Evolutionary conservation across 1,140 invertebrate genomes (phyloP), one percentile per base, ranked within the genome.

Genomic region (Drosophila carrolli): DNA sequence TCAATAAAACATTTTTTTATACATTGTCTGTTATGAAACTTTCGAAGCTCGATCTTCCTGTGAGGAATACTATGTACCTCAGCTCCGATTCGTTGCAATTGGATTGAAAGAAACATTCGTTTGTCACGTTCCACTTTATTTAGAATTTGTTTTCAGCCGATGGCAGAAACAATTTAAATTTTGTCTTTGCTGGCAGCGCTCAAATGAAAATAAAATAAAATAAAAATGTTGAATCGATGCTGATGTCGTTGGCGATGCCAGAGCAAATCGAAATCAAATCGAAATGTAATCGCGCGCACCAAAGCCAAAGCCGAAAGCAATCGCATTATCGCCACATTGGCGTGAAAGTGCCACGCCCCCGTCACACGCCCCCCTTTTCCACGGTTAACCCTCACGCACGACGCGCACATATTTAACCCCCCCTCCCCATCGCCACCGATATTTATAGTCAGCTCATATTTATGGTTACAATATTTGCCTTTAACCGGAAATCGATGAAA

Each of bases 401-500:
- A 32, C 57, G 57, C 50, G 41, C 65, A 41, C 57, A 48, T 60
- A 73, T 60, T 43, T 43, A 56, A 55, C 43, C 19, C 54, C 38
- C 19, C 40, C 47, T 37, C 14, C 37, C n/a, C 29, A 32, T 32
- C 29, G 29, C 29, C 29, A 6, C 27, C 65, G 67, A 88, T 82
- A 83, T 86, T 86, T 89, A 86, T 86, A 86, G 83, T 83, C 83
- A 63, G 83, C 83, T 88, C 83, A 88, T 88, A 88, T 88, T 88
- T 88, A 88, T 88, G 79, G 83, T 80, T 83, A 89, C 83, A 88
- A 88, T 88, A 88, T 88, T 88, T 88, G 83, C 83, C 83, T 88
- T 88, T 88, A 88, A 88, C 83, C 83, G 83, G 83, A 88, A 88
- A 88, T 88, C 83, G 83, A 88, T 88, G 84, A 88, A 88, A 88